These are phyloP conservation scores for Drosophila anceps DNA, from an alignment of 2,888 invertebrate species.

Conservation along the genomic window DNA sequence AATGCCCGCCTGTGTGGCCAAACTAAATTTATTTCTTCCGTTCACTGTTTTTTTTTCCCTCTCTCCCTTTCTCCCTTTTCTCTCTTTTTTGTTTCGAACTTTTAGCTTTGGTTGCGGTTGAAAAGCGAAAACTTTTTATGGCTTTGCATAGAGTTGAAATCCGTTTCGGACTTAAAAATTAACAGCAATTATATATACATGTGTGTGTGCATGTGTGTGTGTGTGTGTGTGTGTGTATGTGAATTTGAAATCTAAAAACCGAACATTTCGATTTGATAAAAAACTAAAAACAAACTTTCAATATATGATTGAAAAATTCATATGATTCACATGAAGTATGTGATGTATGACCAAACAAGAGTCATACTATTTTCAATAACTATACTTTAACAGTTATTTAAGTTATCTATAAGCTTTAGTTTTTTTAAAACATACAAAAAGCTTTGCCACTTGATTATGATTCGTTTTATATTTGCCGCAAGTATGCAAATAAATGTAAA, in stretches of 20 bases:
- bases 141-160: slow-evolving; percentile 18
- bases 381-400: neutral
- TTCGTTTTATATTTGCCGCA: neutral
- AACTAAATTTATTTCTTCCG: neutral
- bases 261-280: slow-evolving; percentile 1
- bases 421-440: no score
- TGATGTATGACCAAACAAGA: neutral
- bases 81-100: slow-evolving; percentile 1
- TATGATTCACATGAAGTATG: neutral
- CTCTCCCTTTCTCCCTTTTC: no score
- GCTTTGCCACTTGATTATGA: neutral
- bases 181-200: slow-evolving; percentile 9
- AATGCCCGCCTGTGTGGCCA: neutral
- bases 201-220: neutral
- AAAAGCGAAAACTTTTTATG: slow-evolving; percentile 24
- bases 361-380: neutral
- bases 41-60: neutral
- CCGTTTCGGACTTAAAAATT: slow-evolving; percentile 15
- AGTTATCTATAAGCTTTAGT: neutral
- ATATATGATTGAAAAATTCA: neutral
- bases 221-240: neutral
- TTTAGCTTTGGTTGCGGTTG: slow-evolving; percentile 2
- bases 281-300: neutral
- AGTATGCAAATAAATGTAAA: no score
- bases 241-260: slow-evolving; percentile 4